These are phyloP conservation scores for Nematolebias whitei DNA, from an alignment of 2,113 vertebrate species.

Conservation along the genomic window DNA sequence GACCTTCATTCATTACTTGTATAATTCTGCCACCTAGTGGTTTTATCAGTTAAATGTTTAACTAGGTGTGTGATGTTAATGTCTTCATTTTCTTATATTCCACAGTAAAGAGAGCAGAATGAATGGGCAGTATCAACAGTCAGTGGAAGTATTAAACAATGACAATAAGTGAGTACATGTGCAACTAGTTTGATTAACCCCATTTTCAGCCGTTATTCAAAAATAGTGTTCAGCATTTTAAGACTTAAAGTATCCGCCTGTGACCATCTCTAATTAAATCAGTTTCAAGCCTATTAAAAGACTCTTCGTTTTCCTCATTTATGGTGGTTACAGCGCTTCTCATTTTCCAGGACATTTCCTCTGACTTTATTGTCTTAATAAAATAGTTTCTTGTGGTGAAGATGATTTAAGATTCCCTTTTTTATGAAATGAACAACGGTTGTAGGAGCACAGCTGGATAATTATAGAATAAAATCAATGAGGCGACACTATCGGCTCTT, in stretches of 20 bases:
- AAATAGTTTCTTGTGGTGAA: not conserved
- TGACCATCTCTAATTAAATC: slow-evolving; percentile 55
- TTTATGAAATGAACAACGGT: too few species aligned
- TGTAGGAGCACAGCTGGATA: too few species aligned
- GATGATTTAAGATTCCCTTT: not conserved
- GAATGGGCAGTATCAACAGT: slow-evolving; percentile 98
- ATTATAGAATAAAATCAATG: too few species aligned
- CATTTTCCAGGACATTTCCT: slow-evolving; percentile 56
- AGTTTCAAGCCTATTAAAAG: slow-evolving; percentile 57
- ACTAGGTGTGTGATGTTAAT: not conserved
- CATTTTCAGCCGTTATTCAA: not conserved
- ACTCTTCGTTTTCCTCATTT: slow-evolving; percentile 45
- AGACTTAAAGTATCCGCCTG: slow-evolving; percentile 37
- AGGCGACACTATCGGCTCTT: too few species aligned
- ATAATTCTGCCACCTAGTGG: slow-evolving; percentile 65
- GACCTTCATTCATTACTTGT: not conserved
- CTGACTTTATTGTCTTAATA: slow-evolving; percentile 20
- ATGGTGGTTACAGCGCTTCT: slow-evolving; percentile 27
- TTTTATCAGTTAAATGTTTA: slow-evolving; percentile 1
- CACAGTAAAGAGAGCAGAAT: slow-evolving; percentile 98
- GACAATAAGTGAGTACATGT: slow-evolving; percentile 95
- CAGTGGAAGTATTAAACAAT: slow-evolving; percentile 92
- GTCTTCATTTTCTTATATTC: not conserved
- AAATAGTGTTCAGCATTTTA: not conserved
- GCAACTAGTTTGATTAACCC: not conserved